These are phyloP conservation scores for Steinernema carpocapsae DNA, from an alignment of 2,888 invertebrate genomes.

Conservation along the genomic window DNA sequence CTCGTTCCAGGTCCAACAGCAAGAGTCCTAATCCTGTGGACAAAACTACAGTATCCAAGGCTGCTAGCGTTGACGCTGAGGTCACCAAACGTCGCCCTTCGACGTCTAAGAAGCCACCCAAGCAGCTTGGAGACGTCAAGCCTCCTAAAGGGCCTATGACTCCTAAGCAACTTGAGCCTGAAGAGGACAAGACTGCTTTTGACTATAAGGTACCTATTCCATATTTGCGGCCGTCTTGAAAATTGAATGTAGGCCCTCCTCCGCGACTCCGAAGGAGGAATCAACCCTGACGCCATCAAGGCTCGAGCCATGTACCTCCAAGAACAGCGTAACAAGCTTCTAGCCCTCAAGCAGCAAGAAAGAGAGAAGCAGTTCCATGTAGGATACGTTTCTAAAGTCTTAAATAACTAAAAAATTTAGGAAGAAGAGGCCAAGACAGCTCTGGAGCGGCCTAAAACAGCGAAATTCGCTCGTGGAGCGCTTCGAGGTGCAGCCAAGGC, in stretches of 20 bases:
- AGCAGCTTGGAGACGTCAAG: neutral
- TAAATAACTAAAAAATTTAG: constrained; percentile 41
- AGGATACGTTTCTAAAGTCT: neutral
- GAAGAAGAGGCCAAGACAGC: constrained; percentile 45
- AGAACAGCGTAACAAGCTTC: constrained; percentile 86
- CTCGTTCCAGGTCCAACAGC: neutral
- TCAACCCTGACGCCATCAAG: constrained; percentile 41
- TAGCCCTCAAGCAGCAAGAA: constrained; percentile 86
- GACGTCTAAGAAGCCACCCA: constrained; percentile 8
- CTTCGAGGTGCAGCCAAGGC: neutral
- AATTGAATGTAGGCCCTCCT: constrained; percentile 39
- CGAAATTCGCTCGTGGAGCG: constrained; percentile 39
- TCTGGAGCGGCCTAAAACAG: constrained; percentile 38
- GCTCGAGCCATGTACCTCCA: constrained; percentile 82
- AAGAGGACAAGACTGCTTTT: neutral
- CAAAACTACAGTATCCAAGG: neutral
- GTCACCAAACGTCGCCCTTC: neutral
- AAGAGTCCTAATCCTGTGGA: neutral
- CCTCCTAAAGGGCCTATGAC: neutral
- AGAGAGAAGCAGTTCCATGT: constrained; percentile 75
- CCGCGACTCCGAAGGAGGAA: constrained; percentile 38
- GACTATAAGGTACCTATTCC: constrained; percentile 3
- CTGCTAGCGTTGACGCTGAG: neutral
- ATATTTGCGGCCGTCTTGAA: neutral
- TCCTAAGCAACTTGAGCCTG: neutral